Evolutionary conservation across 2,888 invertebrate species (phyloP), one percentile per base, ranked within the genome.

Genomic region (Podotricha telesiphe): DNA sequence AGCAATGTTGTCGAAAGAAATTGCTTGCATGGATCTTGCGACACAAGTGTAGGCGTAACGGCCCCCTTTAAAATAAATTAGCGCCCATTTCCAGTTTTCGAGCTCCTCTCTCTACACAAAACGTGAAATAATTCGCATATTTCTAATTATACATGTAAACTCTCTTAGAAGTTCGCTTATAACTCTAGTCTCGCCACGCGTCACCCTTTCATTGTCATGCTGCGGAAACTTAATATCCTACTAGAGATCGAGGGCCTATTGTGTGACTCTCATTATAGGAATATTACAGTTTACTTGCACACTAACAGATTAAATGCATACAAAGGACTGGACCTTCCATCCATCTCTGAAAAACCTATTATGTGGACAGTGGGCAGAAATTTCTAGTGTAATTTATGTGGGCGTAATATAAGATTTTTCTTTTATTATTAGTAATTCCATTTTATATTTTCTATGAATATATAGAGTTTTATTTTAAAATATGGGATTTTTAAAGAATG

Each of bases 181-280:
- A 56, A 48, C 62, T 6, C 42, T 28, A 63, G 34, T 63, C 63
- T 70, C 45, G 50, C 55, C 68, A 45, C 63, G 15, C 42, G 67
- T 62, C 64, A 47, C 62, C 53, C 75, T 82, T 82, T 81, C 83
- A 86, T 81, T 83, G 85, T 85, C 77, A 80, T 78, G 78, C 80
- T 77, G 79, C 86, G 86, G 88, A 86, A 87, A 86, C 85, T 85
- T 88, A 88, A 89, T 89, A 88, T 86, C 86, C 74, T 81, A 80
- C 77, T 75, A 78, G 83, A 88, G 86, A 88, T 88, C 82, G 84
- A 84, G 82, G 75, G 80, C 71, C 83, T 80, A 88, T 89, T 87
- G 86, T 87, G 76, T 70, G 71, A 71, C 73, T 67, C 74, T 77
- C 80, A 78, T 78, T 77, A 79, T 75, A 76, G 78, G 75, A 78